A percentile compares a stretch with the other conserved stretches of the same genome.
phyloP scores from a whole-genome alignment of 2,888 invertebrate species.

The Polymixis lichenea region DNA sequence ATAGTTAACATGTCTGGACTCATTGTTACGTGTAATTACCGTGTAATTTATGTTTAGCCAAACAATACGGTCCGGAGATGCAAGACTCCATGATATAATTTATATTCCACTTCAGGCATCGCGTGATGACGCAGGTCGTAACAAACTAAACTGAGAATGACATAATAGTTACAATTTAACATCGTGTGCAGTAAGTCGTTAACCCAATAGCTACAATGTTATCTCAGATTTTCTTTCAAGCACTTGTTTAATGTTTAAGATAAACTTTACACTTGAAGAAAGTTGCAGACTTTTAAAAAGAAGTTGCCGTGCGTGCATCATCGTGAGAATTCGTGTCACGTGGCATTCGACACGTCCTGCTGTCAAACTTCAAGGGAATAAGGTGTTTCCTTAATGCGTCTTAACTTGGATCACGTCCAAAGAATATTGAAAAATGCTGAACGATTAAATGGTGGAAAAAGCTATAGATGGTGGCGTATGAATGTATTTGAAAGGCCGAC shows the following conservation, averaged over 20 bases:
- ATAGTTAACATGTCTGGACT: conserved; percentile 51
- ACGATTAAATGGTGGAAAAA: conserved; percentile 43
- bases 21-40: conserved; percentile 54
- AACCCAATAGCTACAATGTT: conserved; percentile 35
- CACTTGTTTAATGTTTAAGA: conserved; percentile 46
- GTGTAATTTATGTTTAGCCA: conserved; percentile 47
- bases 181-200: conserved; percentile 36
- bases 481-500: conserved; percentile 52
- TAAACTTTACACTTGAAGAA: conserved; percentile 47
- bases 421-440: conserved; percentile 53
- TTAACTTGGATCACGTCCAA: conserved; percentile 46
- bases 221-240: conserved; percentile 23
- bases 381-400: conserved; percentile 49
- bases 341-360: conserved; percentile 56
- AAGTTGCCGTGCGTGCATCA: conserved; percentile 16
- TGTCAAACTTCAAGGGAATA: conserved; percentile 56
- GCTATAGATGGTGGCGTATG: conserved; percentile 35
- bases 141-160: conserved; percentile 37
- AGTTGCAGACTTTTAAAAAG: conserved; percentile 40
- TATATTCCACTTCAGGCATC: conserved; percentile 13
- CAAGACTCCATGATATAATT: conserved; percentile 44
- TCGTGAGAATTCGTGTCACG: conserved; percentile 63
- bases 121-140: conserved; percentile 42
- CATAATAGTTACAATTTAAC: conserved; percentile 42
- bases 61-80: conserved; percentile 49